Percentiles rank a stretch among this genome's conserved stretches.
Conservation (phyloP, 2,888 invertebrate genomes). For the Laothoe populi region DNA sequence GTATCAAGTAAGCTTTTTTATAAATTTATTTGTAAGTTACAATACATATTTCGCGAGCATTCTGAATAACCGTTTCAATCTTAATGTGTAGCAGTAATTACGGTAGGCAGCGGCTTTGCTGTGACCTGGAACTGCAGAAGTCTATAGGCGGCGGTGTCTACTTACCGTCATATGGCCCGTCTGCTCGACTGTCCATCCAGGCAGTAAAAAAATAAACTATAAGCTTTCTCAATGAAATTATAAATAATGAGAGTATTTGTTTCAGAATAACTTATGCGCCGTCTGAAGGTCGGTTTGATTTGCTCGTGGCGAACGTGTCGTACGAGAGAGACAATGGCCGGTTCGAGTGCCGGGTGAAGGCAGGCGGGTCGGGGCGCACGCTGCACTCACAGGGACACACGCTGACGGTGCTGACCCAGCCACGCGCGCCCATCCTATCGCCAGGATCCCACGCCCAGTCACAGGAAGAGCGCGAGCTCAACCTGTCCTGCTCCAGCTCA, state of each 20-base stretch:
- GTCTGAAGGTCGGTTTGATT: slow-evolving; percentile 93
- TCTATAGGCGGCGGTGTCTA: no score
- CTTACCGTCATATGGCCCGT: no score
- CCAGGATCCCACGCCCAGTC: slow-evolving; percentile 91
- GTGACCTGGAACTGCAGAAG: no score
- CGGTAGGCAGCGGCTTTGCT: no score
- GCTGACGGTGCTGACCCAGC: slow-evolving; percentile 93
- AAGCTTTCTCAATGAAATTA: neutral
- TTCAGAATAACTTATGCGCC: slow-evolving; percentile 91
- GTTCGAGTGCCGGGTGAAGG: slow-evolving; percentile 95
- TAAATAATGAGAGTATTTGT: slow-evolving; percentile 39
- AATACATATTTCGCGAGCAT: no score
- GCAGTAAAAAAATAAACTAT: no score
- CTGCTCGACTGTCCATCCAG: no score
- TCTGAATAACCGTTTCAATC: no score
- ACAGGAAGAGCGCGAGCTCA: slow-evolving; percentile 91
- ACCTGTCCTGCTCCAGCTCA: slow-evolving; percentile 91
- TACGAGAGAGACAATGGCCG: slow-evolving; percentile 96
- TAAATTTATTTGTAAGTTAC: no score
- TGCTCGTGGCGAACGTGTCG: slow-evolving; percentile 94
- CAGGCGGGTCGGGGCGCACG: slow-evolving; percentile 92
- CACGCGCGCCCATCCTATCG: slow-evolving; percentile 91
- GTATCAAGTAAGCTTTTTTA: neutral
- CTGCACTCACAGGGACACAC: slow-evolving; percentile 93
- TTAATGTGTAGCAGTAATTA: neutral